Percentiles rank a stretch among this genome's conserved stretches.
These are phyloP conservation scores for Nerophis lumbriciformis DNA, from an alignment of 2,113 vertebrate species.

Conservation along the genomic window DNA sequence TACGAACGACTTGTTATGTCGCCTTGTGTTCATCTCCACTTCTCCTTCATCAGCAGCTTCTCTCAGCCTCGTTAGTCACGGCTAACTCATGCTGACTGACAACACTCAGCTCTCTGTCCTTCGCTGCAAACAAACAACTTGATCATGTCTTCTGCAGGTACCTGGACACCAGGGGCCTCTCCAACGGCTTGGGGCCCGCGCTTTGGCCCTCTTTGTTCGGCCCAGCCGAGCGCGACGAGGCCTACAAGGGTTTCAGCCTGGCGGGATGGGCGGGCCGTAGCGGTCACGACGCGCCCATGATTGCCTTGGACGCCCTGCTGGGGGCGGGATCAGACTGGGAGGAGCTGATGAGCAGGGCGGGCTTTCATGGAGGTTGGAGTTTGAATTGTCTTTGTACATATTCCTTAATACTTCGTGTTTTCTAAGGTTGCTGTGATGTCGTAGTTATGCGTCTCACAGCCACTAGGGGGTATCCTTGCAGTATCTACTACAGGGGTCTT, in stretches of 20 bases:
- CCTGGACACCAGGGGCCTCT: constrained; percentile 69
- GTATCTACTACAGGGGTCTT: too few relatives aligned
- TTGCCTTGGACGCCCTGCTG: constrained; percentile 77
- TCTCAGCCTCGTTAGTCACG: background rate
- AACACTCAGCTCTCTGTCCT: too few relatives aligned
- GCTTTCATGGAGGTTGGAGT: constrained; percentile 75
- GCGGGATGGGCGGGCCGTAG: constrained; percentile 77
- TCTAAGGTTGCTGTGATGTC: too few relatives aligned
- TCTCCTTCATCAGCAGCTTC: constrained; percentile 7
- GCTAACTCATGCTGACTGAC: constrained; percentile 7
- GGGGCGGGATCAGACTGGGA: constrained; percentile 68
- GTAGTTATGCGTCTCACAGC: too few relatives aligned
- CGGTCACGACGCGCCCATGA: constrained; percentile 83
- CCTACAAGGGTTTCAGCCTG: constrained; percentile 74
- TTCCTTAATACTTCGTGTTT: background rate
- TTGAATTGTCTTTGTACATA: background rate
- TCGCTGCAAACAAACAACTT: background rate
- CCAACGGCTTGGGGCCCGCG: constrained; percentile 58
- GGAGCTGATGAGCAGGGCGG: constrained; percentile 71
- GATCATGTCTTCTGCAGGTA: constrained; percentile 62
- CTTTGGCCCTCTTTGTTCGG: constrained; percentile 60
- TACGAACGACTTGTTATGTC: constrained; percentile 34
- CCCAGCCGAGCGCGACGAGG: constrained; percentile 69
- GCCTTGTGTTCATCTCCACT: background rate
- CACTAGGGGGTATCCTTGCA: too few relatives aligned